These are phyloP conservation scores for Acanthosepion lycidas DNA, from an alignment of 2,888 invertebrate genomes.

Conservation along the genomic window DNA sequence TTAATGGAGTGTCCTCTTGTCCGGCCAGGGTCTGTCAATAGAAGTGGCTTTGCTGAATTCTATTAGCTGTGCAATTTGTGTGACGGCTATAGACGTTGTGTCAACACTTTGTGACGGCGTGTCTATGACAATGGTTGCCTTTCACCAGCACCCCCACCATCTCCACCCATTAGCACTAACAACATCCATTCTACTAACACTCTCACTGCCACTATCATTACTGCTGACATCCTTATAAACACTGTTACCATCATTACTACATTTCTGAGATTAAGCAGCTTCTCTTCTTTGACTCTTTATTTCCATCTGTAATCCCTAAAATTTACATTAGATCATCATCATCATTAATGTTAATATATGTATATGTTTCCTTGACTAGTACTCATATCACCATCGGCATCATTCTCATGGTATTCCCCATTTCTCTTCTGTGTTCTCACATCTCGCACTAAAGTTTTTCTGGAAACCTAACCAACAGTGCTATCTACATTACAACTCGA, in stretches of 20 bases:
- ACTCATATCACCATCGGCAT: background rate
- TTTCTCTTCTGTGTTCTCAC: background rate
- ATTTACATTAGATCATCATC: background rate
- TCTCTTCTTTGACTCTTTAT: background rate
- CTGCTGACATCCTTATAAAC: background rate
- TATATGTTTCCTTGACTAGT: background rate
- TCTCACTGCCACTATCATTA: background rate
- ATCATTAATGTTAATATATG: background rate
- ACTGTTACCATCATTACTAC: background rate
- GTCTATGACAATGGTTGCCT: background rate
- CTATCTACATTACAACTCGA: background rate
- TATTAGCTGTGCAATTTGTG: constrained; percentile 13
- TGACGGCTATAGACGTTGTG: background rate
- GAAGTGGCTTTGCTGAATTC: background rate
- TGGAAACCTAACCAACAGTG: background rate
- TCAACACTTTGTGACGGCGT: constrained; percentile 33
- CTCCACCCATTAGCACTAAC: too few relatives aligned
- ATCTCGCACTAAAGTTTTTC: background rate
- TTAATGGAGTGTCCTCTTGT: background rate
- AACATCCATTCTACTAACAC: background rate
- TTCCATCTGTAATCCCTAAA: background rate
- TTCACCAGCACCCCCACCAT: background rate
- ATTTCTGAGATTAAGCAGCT: background rate
- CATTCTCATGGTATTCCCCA: background rate
- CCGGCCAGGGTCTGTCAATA: constrained; percentile 33